Evolutionary conservation across 2,797 vertebrate species (phyloP), one percentile per base, ranked within the genome.

Genomic region (Enteromius trimaculatus): DNA sequence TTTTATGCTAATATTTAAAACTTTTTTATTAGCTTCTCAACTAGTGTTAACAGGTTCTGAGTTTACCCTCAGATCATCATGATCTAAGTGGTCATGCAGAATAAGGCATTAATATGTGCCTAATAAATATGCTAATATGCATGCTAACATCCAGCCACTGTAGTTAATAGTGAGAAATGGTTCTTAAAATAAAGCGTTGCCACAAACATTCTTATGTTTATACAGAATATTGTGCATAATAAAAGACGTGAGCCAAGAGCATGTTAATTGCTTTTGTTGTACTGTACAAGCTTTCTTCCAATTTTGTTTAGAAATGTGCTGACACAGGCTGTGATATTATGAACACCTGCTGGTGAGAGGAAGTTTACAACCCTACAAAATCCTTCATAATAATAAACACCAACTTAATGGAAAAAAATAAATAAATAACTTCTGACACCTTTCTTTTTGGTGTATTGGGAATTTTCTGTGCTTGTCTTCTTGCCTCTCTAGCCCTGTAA

Each of bases 241-340:
- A 26, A 71, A 70, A 49, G 16, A 39, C 62, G 51, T 34, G 64
- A 77, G 34, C 47, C 49, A 68, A 75, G 49, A 42, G 17, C 21
- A 31, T 44, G 17, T 77, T 77, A 53, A 83, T 77, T 47, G 44
- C 42, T 83, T 77, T 55, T 62, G 51, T 58, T 58, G 42, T 83
- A 31, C 39, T 29, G 9, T 62, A 51, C 14, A 75, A 53, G 42
- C 80, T 77, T 70, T 70, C 74, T 77, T 55, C 64, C 69, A 83
- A 49, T 77, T 77, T 77, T n/a, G 10, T 44, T 51, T 34, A 72
- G 58, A 85, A 84, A 85, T 83, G 49, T 83, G 85, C 88, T 89
- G 84, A 87, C 84, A 80, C 71, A 51, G 71, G 49, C 80, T 81
- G 68, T 65, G 75, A 77, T 81, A 82, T 69, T 65, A 85, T 65